A percentile compares a stretch with the other conserved stretches of the same genome.
phyloP scores from a whole-genome alignment of 2,888 invertebrate genomes.

The Watsonalla cultraria region DNA sequence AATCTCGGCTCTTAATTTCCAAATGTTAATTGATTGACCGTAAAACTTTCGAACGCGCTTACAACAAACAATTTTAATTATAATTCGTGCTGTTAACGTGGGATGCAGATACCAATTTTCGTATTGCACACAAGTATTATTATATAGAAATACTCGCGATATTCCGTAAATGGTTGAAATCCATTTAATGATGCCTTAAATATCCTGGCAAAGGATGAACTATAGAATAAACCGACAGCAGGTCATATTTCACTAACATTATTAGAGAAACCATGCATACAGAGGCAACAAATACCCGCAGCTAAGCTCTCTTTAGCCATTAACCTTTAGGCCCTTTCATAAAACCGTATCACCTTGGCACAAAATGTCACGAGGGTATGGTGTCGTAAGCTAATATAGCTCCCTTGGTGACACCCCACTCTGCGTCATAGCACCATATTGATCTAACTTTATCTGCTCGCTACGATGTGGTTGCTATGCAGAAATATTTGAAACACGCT shows the following conservation, averaged over 20 bases:
- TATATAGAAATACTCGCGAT: too few relatives aligned
- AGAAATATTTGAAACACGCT: slow-evolving; percentile 3
- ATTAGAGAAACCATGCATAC: not conserved
- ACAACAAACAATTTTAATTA: not conserved
- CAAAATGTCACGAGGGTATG: slow-evolving; percentile 4
- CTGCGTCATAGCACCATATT: slow-evolving; percentile 45
- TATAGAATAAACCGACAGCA: too few relatives aligned
- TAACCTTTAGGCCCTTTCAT: not conserved
- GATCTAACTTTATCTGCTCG: slow-evolving; percentile 40
- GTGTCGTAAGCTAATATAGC: not conserved
- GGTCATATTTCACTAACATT: too few relatives aligned
- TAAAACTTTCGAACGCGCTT: not conserved
- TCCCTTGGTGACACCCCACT: slow-evolving; percentile 19
- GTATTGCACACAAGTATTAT: too few relatives aligned
- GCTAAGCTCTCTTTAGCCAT: not conserved
- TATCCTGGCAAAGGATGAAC: too few relatives aligned
- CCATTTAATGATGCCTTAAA: too few relatives aligned
- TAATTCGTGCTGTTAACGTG: too few relatives aligned
- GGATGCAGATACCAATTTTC: not conserved
- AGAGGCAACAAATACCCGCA: not conserved
- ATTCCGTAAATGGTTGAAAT: too few relatives aligned
- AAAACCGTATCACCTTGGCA: not conserved
- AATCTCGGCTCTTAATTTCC: not conserved
- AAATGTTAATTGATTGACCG: not conserved
- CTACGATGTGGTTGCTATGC: slow-evolving; percentile 30